Base-by-base conservation (phyloP, 2,797 vertebrate genomes). In the Chiroxiphia lanceolata region DNA sequence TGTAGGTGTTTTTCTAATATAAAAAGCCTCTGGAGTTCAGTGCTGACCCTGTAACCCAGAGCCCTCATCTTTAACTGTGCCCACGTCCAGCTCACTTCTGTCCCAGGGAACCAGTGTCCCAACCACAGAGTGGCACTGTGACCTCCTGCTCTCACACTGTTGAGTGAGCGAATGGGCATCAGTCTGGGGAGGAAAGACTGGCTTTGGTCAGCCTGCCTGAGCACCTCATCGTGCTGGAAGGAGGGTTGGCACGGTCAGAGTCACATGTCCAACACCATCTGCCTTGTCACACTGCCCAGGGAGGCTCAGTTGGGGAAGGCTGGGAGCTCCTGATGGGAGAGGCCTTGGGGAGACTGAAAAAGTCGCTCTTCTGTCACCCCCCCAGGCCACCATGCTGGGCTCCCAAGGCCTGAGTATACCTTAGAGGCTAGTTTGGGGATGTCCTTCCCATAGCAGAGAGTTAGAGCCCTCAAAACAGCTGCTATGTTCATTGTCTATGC, bases 401-500 rank as follows among this genome's bases (percentile, higher is more conserved):
- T 76, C 22, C 38, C 1, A 3, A 63, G 22, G 23, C 22, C 40
- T 2, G 2, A 60, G 19, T 1, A 0, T 13, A 36, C 10, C 40
- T 45, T 11, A 22, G 29, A 50, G 54, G 36, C 44, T 11, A 9
- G 26, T 74, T 56, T 57, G 60, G 34, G 54, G 22, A 15, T 88
- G 25, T 8, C 29, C 20, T 83, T 84, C 31, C 38, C 53, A 29
- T 7, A 83, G 22, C 23, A 74, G 45, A 68, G 51, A 80, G 18
- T 27, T 16, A 15, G 29, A 63, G 2, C 25, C 33, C 36, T 20
- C 8, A 60, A 70, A 64, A 0, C 42, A 25, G 54, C 34, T 45
- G 42, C 57, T 47, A 7, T 27, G 0, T 48, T 89, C 4, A 6
- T 8, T 26, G 26, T 3, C 72, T 34, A 0, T 0, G 1, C 27